Evolutionary conservation across 2,888 invertebrate species (phyloP).

Genomic region (Acanthosepion pharaonis): DNA sequence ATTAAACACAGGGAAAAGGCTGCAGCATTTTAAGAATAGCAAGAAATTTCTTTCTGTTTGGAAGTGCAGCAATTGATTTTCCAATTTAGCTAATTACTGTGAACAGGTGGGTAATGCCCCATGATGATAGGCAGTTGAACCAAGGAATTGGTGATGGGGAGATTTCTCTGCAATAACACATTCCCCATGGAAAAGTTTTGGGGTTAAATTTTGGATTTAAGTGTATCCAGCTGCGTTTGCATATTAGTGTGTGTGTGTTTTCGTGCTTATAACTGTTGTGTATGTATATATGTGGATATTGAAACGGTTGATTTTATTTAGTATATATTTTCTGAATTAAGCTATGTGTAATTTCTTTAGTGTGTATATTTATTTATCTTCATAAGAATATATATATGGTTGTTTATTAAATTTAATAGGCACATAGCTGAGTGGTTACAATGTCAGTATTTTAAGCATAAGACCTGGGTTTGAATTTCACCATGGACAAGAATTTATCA

Average conservation of each 20-base stretch:
- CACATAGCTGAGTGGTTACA: too few species aligned
- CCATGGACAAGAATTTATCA: too few species aligned
- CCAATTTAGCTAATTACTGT: neutral
- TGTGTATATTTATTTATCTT: too few species aligned
- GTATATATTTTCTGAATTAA: too few species aligned
- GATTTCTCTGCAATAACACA: neutral
- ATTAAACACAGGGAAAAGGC: neutral
- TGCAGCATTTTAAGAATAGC: neutral
- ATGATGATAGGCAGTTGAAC: neutral
- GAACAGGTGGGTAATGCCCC: conserved; percentile 9
- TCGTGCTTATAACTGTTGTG: neutral
- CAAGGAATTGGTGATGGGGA: neutral
- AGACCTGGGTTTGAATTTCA: too few species aligned
- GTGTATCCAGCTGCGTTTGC: neutral
- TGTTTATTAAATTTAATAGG: too few species aligned
- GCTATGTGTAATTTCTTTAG: too few species aligned
- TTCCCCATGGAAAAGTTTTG: too few species aligned
- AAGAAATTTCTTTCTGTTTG: neutral
- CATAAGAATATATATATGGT: too few species aligned
- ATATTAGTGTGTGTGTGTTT: neutral
- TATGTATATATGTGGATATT: neutral
- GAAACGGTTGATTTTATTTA: too few species aligned
- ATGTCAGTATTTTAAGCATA: too few species aligned
- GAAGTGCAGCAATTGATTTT: neutral
- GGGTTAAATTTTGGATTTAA: neutral